Evolutionary conservation across 2,797 vertebrate species (phyloP), one percentile per base, ranked within the genome.

Genomic region (Cephalopachus bancanus): DNA sequence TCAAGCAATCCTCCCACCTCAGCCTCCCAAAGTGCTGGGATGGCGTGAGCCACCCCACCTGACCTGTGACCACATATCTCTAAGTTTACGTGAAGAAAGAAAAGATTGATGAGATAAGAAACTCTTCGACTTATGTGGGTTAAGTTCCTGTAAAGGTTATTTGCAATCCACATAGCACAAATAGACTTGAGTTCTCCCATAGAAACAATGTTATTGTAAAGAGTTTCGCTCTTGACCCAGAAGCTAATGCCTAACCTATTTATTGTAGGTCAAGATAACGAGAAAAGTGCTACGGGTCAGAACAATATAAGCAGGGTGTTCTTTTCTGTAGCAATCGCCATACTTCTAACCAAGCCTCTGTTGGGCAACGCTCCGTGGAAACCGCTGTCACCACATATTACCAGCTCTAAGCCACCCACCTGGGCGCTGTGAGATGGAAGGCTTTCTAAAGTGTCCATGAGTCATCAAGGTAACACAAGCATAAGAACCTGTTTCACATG

Each of bases 131-230:
- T 96, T 92, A 90, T 53, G 49, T 74, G 57, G 19, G 30, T 86
- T 86, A 89, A 60, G 26, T 87, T 81, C 26, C 53, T 44, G 0
- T 30, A 85, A 94, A 96, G 78, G 51, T 89, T 93, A 84, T 85
- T 96, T 96, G 92, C 85, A 96, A 81, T 81, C 67, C 93, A 59
- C 8, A 44, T 83, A 93, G 83, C 59, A 64, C 20, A 90, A 84
- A 88, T 7, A 96, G 86, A 89, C 33, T 91, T 91, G 89, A 85
- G 84, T 81, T 74, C 93, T 84, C 59, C 62, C 64, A 49, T 16
- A 64, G 79, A 91, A 96, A 72, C 55, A 85, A 89, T 91, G n/a
- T 33, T 62, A 64, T 89, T 64, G 84, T 57, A 81, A 93, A 78
- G 71, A 69, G 76, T 74, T 94, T 93, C 51, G 64, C 62, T 85